phyloP scores from a whole-genome alignment of 1,140 invertebrate genomes.

The Rhagoletis zephyria region DNA sequence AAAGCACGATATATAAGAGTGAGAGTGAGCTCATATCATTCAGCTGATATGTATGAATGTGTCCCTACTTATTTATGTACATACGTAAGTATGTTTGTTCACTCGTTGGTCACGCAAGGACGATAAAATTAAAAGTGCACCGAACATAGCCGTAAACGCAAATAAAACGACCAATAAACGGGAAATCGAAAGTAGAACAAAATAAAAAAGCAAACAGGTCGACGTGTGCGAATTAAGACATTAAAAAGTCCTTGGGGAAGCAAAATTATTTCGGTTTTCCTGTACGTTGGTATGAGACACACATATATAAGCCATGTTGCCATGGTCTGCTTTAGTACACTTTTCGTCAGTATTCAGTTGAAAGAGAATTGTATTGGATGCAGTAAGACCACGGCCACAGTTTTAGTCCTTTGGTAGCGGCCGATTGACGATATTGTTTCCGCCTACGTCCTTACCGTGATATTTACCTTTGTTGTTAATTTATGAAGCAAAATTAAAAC shows the following conservation, averaged over 20 bases:
- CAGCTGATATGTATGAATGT: no score
- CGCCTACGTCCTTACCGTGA: background rate
- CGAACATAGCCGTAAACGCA: constrained; percentile 7
- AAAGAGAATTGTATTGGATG: background rate
- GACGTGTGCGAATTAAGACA: constrained; percentile 22
- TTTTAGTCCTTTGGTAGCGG: background rate
- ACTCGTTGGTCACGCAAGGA: constrained; percentile 16
- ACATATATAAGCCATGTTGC: no score
- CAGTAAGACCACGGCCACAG: background rate
- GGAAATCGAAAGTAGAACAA: constrained; percentile 40
- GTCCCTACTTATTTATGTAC: no score
- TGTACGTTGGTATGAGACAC: no score
- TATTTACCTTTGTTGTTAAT: background rate
- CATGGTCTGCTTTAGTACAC: background rate
- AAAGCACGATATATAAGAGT: background rate
- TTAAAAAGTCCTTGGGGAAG: background rate
- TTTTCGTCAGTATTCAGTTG: background rate
- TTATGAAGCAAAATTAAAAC: background rate
- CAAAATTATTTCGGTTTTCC: no score
- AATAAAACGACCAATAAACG: constrained; percentile 2
- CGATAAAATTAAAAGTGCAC: constrained; percentile 33
- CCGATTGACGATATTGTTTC: background rate
- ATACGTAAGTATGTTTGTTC: background rate
- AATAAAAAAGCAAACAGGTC: background rate
- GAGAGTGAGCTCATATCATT: no score